Percentiles rank a stretch among this genome's conserved stretches.
Evolutionary conservation across 2,113 vertebrate species (phyloP).

Genomic region (Condylura cristata): DNA sequence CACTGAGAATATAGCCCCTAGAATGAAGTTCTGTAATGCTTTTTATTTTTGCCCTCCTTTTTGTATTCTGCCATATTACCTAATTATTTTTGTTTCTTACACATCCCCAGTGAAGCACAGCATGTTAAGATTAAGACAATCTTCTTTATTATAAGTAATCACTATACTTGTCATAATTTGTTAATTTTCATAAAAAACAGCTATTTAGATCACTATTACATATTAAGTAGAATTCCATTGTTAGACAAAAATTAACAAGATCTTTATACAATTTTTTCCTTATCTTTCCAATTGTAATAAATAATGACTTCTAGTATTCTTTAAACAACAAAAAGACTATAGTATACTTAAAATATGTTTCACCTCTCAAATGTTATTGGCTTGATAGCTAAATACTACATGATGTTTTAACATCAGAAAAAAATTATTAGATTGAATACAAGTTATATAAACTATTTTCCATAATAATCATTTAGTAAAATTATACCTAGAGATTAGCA

Average conservation of each 20-base stretch:
- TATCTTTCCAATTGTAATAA: neutral
- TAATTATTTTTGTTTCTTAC: neutral
- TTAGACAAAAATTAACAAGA: neutral
- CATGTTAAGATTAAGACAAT: neutral
- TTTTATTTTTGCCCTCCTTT: neutral
- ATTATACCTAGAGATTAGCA: neutral
- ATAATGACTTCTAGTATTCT: neutral
- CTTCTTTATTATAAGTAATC: neutral
- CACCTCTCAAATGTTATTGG: neutral
- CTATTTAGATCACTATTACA: neutral
- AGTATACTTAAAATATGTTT: neutral
- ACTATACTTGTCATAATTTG: neutral
- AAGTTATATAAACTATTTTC: neutral
- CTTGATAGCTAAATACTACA: neutral
- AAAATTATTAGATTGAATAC: neutral
- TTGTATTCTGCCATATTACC: neutral
- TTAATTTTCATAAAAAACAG: neutral
- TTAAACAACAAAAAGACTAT: neutral
- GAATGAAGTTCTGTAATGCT: neutral
- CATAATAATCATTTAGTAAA: neutral
- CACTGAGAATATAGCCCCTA: neutral
- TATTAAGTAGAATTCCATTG: neutral
- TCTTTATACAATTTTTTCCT: neutral
- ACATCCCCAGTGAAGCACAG: neutral
- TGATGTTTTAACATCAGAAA: neutral